Evolutionary conservation across 2,113 vertebrate genomes (phyloP).

Genomic region (Salvelinus alpinus): DNA sequence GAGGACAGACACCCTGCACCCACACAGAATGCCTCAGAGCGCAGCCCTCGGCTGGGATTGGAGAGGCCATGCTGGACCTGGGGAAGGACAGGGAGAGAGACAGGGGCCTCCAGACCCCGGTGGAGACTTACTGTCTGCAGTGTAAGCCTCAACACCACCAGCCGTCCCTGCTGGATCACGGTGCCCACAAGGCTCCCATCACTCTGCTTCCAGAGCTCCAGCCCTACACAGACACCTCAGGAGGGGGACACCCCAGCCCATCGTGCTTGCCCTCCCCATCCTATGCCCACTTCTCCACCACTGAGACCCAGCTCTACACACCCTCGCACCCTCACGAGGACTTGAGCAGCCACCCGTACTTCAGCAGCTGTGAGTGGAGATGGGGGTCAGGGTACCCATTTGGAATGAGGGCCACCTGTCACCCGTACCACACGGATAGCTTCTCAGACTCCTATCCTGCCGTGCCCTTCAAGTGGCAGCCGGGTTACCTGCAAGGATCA

Average conservation of each 20-base stretch:
- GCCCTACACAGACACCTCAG: neutral
- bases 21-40: neutral
- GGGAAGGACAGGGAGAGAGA: fast-evolving
- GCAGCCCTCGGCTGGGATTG: neutral
- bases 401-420: conserved; percentile 39
- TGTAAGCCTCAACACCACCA: neutral
- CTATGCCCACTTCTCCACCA: conserved; percentile 4
- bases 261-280: conserved; percentile 40
- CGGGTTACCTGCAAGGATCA: conserved; percentile 60
- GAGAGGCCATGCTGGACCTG: neutral
- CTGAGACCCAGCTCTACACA: conserved; percentile 41
- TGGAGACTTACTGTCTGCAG: conserved; percentile 21
- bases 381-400: conserved; percentile 38
- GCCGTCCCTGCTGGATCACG: conserved; percentile 15
- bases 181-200: conserved; percentile 10
- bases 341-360: neutral
- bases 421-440: conserved; percentile 43
- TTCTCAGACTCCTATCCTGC: conserved; percentile 36
- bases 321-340: conserved; percentile 44
- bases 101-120: conserved; percentile 10
- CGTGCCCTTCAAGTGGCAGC: conserved; percentile 56
- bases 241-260: neutral
- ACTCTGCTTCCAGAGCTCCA: conserved; percentile 33
- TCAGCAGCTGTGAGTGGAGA: neutral
- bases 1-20: neutral